These are phyloP conservation scores for Porphyrio hochstetteri DNA, from an alignment of 2,113 vertebrate genomes.

Conservation along the genomic window DNA sequence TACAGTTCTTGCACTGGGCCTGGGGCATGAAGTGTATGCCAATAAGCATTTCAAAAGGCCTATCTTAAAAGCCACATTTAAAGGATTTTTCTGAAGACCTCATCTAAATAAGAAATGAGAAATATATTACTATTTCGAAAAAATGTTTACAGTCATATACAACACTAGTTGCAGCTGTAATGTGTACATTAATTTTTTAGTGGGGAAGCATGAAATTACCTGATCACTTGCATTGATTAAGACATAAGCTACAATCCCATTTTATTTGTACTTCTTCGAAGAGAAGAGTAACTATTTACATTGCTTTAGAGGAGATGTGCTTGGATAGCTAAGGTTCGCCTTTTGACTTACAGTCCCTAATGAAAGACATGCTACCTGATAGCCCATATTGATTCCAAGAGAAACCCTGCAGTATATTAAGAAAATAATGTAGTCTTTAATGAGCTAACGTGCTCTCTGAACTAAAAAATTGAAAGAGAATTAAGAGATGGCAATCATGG, in stretches of 20 bases:
- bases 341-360: not conserved
- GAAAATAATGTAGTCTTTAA: conserved; percentile 60
- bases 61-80: not conserved
- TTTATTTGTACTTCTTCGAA: not conserved
- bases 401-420: conserved; percentile 49
- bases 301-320: not conserved
- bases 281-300: not conserved
- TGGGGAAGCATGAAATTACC: not conserved
- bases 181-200: not conserved
- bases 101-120: not conserved
- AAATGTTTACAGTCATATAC: not conserved
- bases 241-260: not conserved
- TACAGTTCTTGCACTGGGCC: not conserved
- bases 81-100: not conserved
- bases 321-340: not conserved
- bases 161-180: not conserved
- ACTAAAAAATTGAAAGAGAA: conserved; percentile 67
- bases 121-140: not conserved
- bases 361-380: conserved; percentile 43
- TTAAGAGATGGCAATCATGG: conserved; percentile 34
- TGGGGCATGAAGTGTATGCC: not conserved
- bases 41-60: not conserved
- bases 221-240: not conserved
- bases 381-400: conserved; percentile 35
- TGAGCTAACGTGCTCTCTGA: conserved; percentile 61